Evolutionary conservation across 53 echinoderm and acorn worm genomes (phyloP), one percentile per base, ranked within the genome.

Genomic region (Antedon mediterranea): DNA sequence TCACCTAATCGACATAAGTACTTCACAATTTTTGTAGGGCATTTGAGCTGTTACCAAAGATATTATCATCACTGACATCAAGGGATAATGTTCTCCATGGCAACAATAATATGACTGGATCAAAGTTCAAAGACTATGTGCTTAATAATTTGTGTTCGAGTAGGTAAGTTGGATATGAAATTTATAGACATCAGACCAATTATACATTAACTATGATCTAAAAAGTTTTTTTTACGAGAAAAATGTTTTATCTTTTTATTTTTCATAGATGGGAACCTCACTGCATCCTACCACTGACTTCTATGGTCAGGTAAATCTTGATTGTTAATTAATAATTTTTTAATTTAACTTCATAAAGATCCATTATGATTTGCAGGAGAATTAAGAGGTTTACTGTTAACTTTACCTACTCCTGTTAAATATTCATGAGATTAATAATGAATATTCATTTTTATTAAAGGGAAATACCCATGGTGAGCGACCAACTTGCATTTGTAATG

Each of bases 21-120:
- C n/a, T n/a, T n/a, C n/a, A n/a, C n/a, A n/a, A n/a, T n/a, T n/a
- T n/a, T 75, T 43, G 1, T 80, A 98, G 98, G 74, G 90, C 88
- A 0, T 93, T 86, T 85, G 98, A 98, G 34, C 83, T 98, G 0
- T 82, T 98, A 23, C 90, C 92, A 30, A 92, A 98, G 76, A 84
- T 93, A 31, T 30, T 98, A 70, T 81, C 88, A 3, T 78, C 84
- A 4, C 83, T 98, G n/a, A 90, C 92, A 34, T 79, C 90, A 34
- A 93, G 88, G 86, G 90, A 98, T 78, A 85, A 84, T n/a, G 86
- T 98, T 0, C 43, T 84, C 75, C 83, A 86, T 71, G 88, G 85
- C 78, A 88, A 90, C 84, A 87, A 78, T 37, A 77, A 79, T 18
- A 92, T 98, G 98, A 79, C 88, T 6, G 98, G 98, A 26, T 71